Base-by-base conservation (phyloP, 2,113 vertebrate species). In the Lagopus leucura region DNA sequence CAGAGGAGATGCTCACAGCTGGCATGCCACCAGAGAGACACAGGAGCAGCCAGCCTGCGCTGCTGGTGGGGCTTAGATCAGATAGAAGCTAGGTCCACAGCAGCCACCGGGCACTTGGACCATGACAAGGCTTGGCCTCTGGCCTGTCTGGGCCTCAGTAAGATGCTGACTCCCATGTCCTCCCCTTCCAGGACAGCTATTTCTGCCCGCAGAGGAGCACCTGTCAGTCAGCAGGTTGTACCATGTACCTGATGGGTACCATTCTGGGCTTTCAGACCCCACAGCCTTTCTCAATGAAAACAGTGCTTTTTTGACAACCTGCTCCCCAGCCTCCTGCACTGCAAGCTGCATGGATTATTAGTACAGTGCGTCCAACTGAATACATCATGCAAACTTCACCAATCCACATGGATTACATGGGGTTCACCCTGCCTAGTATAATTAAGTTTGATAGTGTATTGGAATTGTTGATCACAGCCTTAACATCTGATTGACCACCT, bases 161-260 rank as follows among this genome's bases (percentile, higher is more conserved):
- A 48, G 47, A 21, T 89, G 50, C 13, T 1, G 0, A 14, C 4
- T 75, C 13, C 10, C 10, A 16, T 0, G 0, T 48, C 24, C 6
- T 57, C 22, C 40, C 80, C 45, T 77, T 30, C 21, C 28, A 45
- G 74, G 52, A 60, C 63, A 57, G 32, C 10, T 67, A 10, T 24
- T 86, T 90, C 58, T 58, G 45, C 63, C 45, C 45, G 50, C 48
- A 60, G 16, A 7, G 61, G 18, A 63, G 63, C 28, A 75, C 69
- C 57, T 17, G 54, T 48, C 58, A 92, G 54, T 48, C 58, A 92
- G 48, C 45, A 82, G 72, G 64, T 80, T 70, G 58, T 76, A 47
- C 40, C 3, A 1, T 0, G 0, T 57, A 65, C 10, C 73, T 76
- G 54, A n/a, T 73, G 20, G 20, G 11, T 73, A 42, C 18, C 61